A percentile compares a stretch with the other conserved stretches of the same genome.
These are phyloP conservation scores for Amphibalanus amphitrite DNA, from an alignment of 1,140 invertebrate species.

Conservation along the genomic window DNA sequence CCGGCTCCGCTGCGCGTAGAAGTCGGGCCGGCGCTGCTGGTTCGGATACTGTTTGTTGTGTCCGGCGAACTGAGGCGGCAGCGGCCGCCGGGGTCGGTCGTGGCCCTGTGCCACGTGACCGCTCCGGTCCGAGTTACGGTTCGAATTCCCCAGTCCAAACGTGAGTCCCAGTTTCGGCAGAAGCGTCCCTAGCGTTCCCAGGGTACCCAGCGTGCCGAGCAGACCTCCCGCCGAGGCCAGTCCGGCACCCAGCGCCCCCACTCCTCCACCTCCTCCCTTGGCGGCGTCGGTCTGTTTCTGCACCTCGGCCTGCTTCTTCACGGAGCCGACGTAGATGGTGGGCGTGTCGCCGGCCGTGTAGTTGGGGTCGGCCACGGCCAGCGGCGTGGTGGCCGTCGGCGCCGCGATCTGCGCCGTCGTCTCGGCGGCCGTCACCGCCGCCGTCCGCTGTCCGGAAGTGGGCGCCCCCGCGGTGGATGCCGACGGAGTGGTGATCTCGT, in stretches of 20 bases:
- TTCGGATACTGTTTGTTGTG: background rate
- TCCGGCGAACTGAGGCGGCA: background rate
- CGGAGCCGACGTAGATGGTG: slow-evolving; percentile 2
- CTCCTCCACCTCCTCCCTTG: background rate
- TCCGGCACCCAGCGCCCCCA: background rate
- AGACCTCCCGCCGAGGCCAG: background rate
- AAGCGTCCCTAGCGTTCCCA: background rate
- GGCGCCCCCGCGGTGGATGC: no score
- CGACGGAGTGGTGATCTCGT: background rate
- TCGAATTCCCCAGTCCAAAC: background rate
- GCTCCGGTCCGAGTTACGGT: background rate
- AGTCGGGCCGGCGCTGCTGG: background rate
- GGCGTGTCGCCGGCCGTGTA: slow-evolving; percentile 1
- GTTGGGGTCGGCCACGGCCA: background rate
- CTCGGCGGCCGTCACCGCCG: background rate
- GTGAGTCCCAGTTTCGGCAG: slow-evolving; percentile 1
- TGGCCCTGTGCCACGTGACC: background rate
- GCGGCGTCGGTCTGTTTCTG: background rate
- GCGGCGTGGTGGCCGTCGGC: background rate
- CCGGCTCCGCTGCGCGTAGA: background rate
- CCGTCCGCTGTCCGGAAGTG: background rate
- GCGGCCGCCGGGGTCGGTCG: background rate
- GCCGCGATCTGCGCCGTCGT: background rate
- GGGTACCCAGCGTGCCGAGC: background rate
- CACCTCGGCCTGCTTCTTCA: background rate